These are phyloP conservation scores for Mellivora capensis DNA, from an alignment of 2,113 vertebrate genomes.

Conservation along the genomic window DNA sequence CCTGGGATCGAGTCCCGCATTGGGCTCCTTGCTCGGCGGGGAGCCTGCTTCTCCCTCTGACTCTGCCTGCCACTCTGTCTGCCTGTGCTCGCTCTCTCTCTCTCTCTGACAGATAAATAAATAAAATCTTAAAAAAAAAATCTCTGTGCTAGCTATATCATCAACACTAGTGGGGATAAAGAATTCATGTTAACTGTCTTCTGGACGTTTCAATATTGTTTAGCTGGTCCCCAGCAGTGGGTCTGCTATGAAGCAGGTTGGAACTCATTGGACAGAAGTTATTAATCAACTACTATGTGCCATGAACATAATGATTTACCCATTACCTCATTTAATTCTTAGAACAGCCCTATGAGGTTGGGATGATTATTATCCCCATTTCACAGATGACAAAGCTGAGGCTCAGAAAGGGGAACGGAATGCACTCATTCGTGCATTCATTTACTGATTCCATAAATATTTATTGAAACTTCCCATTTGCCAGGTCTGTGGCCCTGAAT, in stretches of 20 bases:
- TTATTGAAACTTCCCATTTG: not conserved
- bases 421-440: not conserved
- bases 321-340: not conserved
- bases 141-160: not conserved
- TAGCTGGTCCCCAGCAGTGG: not conserved
- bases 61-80: too few relatives aligned
- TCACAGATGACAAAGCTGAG: not conserved
- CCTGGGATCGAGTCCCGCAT: too few relatives aligned
- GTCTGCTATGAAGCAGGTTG: not conserved
- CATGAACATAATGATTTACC: not conserved
- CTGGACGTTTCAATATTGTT: not conserved
- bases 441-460: not conserved
- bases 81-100: too few relatives aligned
- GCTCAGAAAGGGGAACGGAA: not conserved
- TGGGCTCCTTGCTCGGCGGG: too few relatives aligned
- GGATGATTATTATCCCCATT: not conserved
- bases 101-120: too few relatives aligned
- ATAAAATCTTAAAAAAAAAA: too few relatives aligned
- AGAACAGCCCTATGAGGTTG: not conserved
- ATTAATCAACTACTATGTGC: not conserved
- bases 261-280: not conserved
- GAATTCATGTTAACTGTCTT: not conserved
- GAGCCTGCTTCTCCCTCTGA: too few relatives aligned
- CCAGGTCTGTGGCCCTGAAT: not conserved
- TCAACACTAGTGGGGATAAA: not conserved